Evolutionary conservation across 2,113 vertebrate genomes (phyloP), one percentile per base, ranked within the genome.

Genomic region (mouse (Mus musculus)): DNA sequence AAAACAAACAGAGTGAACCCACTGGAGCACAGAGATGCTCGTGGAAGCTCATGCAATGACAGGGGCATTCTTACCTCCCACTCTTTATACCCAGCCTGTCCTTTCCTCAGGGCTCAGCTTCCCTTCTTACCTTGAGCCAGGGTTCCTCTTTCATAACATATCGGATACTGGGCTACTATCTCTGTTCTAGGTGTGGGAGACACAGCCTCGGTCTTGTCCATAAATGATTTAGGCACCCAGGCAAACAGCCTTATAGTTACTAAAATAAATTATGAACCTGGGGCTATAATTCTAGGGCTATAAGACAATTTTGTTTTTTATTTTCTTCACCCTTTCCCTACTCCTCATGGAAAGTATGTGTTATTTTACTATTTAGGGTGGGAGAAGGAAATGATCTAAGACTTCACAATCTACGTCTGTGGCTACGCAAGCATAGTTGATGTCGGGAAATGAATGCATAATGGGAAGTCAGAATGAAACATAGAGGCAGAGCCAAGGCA

Each of bases 1-100:
- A 46, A 61, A 59, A 20, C 20, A 9, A 65, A 8, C n/a, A 93
- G 42, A 61, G n/a, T 0, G 3, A 13, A 56, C 10, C 81, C 52
- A 49, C 67, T 4, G 33, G 17, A 24, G 77, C 16, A 52, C 20
- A 73, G 30, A 39, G 61, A 49, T 14, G 13, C 46, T 72, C 42
- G 7, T 13, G 13, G 13, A 5, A 28, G 54, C 17, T 36, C 39
- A 33, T 2, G 1, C 0, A 1, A 39, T 0, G 1, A 42, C 0
- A 17, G 59, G 69, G 26, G 49, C 14, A 72, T 0, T 28, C 39
- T 19, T 4, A 12, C 36, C 88, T 42, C 56, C 24, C 3, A 3
- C 52, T 26, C 1, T 4, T n/a, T 19, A 30, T 17, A 19, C 13
- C 39, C 30, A n/a, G 2, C 42, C 61, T 46, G 5, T 22, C 24